Conservation (phyloP, 2,888 invertebrate genomes). For the Lacanobia wlatinum region DNA sequence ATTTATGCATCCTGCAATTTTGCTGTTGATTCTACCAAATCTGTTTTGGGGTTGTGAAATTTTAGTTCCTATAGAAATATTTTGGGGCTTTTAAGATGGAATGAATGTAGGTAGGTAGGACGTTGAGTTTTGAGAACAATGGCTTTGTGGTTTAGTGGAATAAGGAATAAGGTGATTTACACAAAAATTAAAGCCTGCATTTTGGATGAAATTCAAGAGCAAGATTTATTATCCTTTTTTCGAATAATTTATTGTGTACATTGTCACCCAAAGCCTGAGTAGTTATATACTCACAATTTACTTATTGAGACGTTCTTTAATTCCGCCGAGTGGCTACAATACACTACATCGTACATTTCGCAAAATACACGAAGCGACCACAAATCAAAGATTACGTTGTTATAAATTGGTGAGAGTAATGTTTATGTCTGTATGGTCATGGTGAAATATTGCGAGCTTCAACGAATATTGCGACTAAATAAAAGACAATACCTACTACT, state of each 20-base stretch:
- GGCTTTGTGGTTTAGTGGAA: too few relatives aligned
- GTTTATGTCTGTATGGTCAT: conserved; percentile 30
- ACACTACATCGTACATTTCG: conserved; percentile 20
- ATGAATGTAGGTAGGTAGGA: too few relatives aligned
- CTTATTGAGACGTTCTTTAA: conserved; percentile 23
- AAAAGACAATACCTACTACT: conserved; percentile 18
- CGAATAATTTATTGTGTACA: conserved; percentile 7
- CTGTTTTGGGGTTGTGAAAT: too few relatives aligned
- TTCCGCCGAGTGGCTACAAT: conserved; percentile 32
- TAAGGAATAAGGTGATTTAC: too few relatives aligned
- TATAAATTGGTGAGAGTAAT: conserved; percentile 47
- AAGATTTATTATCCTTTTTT: background rate
- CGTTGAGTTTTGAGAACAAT: too few relatives aligned
- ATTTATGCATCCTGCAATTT: too few relatives aligned
- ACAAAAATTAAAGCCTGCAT: background rate
- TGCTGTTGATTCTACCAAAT: too few relatives aligned
- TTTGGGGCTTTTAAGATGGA: too few relatives aligned
- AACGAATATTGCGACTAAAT: background rate
- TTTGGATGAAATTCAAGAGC: background rate
- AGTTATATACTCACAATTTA: background rate
- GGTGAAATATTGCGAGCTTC: conserved; percentile 15
- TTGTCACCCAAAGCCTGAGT: conserved; percentile 15
- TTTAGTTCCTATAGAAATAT: too few relatives aligned
- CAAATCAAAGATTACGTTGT: conserved; percentile 54
- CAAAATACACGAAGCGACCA: conserved; percentile 32